Conservation (phyloP, 2,888 invertebrate species). For the Lasioglossum leucozonium region DNA sequence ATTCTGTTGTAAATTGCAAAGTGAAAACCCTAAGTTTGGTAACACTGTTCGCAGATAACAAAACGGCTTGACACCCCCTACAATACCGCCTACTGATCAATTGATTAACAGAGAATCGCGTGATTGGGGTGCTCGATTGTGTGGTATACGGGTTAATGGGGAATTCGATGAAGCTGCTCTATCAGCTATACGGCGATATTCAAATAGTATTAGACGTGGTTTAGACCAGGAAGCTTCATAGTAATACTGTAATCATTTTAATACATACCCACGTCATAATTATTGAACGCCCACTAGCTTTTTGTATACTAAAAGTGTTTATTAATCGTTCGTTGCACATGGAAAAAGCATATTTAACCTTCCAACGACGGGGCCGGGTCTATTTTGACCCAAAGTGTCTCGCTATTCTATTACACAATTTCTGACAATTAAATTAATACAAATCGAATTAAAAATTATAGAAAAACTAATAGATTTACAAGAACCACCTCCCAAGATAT, state of each 20-base stretch:
- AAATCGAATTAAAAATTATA: too few species aligned
- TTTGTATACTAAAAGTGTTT: too few species aligned
- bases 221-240: not conserved
- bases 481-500: too few species aligned
- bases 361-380: too few species aligned
- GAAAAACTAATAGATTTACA: too few species aligned
- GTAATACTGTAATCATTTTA: not conserved
- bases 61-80: conserved; percentile 15
- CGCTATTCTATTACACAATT: too few species aligned
- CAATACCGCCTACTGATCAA: conserved; percentile 12
- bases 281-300: too few species aligned
- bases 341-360: not conserved
- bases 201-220: conserved; percentile 11
- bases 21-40: not conserved
- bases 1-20: not conserved
- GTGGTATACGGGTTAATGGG: conserved; percentile 19
- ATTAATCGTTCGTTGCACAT: not conserved
- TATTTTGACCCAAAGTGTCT: too few species aligned
- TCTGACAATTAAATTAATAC: too few species aligned
- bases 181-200: conserved; percentile 11
- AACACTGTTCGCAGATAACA: not conserved
- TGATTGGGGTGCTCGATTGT: conserved; percentile 39
- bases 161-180: conserved; percentile 23
- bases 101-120: conserved; percentile 29
- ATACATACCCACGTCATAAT: not conserved